Evolutionary conservation across 2,797 vertebrate species (phyloP), one percentile per base, ranked within the genome.

Genomic region (Anguilla anguilla): DNA sequence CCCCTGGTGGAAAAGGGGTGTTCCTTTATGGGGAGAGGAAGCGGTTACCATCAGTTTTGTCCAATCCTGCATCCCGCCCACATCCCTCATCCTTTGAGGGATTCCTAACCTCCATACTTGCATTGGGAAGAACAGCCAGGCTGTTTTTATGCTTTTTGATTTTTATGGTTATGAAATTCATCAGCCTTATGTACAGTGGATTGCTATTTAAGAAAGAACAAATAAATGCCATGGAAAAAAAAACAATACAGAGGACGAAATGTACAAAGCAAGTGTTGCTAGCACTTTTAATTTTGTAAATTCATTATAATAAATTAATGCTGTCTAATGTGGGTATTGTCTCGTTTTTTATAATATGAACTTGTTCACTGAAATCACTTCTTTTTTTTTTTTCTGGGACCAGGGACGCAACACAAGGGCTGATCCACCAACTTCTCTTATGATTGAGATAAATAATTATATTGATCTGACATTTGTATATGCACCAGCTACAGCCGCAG

Each of bases 261-360:
- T 95, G 94, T 96, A 97, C 94, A 96, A 95, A 92, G 96, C 95
- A 95, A 96, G 95, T 96, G 95, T 96, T 96, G 96, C 96, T 97
- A 97, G 96, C 93, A 95, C 94, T 94, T 94, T 92, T 91, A 87
- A 92, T 96, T 97, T 97, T 94, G 94, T 96, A 97, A 96, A 96
- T 96, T 96, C 94, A 96, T 91, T 95, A 96, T 95, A 96, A 96
- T 96, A 96, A 97, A 96, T 95, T 94, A 96, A 95, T 94, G 94
- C 93, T 93, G 93, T 92, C 83, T 91, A 83, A 17, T 19, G 53
- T 43, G 46, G 77, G 55, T 83, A 22, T 86, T 81, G 31, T 77
- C n/a, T 69, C 53, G 28, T 25, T 83, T 28, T 82, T 22, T 22
- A 25, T 7, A 7, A 2, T 19, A 13, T 83, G 19, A 28, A 83